Conservation (phyloP, 2,113 vertebrate genomes). For the Pseudopipra pipra region DNA sequence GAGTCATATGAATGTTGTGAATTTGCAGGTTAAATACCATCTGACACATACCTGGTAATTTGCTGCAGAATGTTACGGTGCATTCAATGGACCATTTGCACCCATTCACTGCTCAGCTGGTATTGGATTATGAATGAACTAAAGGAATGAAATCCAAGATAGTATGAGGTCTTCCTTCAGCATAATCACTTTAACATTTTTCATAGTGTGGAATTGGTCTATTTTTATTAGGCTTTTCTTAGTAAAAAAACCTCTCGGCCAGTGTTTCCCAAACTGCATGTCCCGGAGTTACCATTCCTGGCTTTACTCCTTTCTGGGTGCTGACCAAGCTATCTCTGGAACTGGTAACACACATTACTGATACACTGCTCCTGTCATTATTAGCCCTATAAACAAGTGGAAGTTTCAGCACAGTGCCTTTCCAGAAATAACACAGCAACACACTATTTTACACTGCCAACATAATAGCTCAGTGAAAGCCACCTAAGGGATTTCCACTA, state of each 20-base stretch:
- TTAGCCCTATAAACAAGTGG: neutral
- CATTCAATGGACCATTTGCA: rapidly evolving
- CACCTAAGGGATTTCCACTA: neutral
- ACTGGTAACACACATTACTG: neutral
- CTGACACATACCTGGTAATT: neutral
- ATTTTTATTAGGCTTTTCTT: neutral
- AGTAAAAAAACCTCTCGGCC: neutral
- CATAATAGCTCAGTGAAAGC: neutral
- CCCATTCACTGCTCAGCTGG: neutral
- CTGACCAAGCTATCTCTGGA: neutral
- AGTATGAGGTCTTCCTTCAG: neutral
- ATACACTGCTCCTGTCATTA: neutral
- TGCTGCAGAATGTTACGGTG: neutral
- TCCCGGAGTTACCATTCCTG: neutral
- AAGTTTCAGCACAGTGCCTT: neutral
- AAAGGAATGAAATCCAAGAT: neutral
- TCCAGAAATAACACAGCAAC: neutral
- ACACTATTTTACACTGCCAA: neutral
- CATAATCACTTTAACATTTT: neutral
- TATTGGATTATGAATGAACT: neutral
- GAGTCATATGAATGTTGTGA: constrained; percentile 3
- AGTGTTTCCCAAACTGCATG: neutral
- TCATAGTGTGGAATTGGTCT: neutral
- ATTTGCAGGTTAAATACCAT: neutral
- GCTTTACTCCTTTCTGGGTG: neutral